Base-by-base conservation (phyloP, 2,113 vertebrate genomes). In the Piaya cayana region DNA sequence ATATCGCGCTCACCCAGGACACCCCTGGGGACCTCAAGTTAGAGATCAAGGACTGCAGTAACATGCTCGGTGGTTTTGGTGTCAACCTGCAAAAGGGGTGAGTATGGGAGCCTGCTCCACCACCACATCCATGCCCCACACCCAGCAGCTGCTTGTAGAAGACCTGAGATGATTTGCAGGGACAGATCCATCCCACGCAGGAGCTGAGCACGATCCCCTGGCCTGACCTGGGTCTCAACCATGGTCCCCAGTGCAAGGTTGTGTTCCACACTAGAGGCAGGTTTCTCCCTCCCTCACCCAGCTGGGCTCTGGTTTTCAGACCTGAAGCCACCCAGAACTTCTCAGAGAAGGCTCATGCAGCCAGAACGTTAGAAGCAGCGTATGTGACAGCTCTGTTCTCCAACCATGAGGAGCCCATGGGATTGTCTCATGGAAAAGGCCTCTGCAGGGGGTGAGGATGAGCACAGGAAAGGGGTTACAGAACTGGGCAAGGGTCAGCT, bases 21-120 rank as follows among this genome's bases (percentile, higher is more conserved):
- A 69, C 45, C 11, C 74, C 81, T 0, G 56, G 88, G 3, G 91
- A 96, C 69, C 79, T 96, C 62, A 91, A n/a, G 21, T 1, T 97
- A 8, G 62, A 37, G 5, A 13, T 93, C 4, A 89, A 95, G 80
- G 95, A 95, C 8, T 98, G 97, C 88, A 64, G 9, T 7, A 63
- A 85, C 26, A 11, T 96, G n/a, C 68, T 96, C 0, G 63, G 64
- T 0, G 86, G 85, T 69, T 79, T 94, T 55, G 72, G 7, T 0
- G 12, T 92, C 50, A 63, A 6, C 21, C 30, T 92, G 60, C 53
- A 6, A 17, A 91, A 30, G 23, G 75, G 96, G 97, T 97, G 93
- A 86, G 97, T 2, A 3, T 1, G 29, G 34, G 30, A 9, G 8
- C 2, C 0, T 8, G 8, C 14, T 3, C 18, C 23, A 1, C 6